phyloP scores from a whole-genome alignment of 2,797 vertebrate genomes.

The Sebastes diploproa region DNA sequence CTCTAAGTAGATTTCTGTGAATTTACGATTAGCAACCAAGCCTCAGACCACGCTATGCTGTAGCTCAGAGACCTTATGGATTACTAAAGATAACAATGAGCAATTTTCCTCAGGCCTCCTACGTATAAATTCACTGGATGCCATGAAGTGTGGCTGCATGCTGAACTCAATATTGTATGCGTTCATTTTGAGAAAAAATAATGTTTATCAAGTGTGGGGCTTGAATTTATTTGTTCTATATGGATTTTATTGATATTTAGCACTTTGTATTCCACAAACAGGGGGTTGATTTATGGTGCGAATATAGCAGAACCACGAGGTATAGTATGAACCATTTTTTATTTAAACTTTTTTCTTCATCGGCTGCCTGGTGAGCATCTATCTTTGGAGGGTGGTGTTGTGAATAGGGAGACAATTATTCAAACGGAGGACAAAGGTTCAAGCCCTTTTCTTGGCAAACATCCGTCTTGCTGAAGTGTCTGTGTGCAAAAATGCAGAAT shows the following conservation, averaged over 20 bases:
- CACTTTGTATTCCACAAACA: background rate
- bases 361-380: background rate
- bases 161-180: constrained; percentile 15
- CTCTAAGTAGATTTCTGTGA: constrained; percentile 78
- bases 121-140: constrained; percentile 10
- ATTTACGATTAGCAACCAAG: constrained; percentile 74
- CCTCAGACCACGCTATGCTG: constrained; percentile 51
- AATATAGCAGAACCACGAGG: background rate
- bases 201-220: background rate
- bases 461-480: constrained; percentile 58
- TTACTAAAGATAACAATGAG: constrained; percentile 75
- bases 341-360: background rate
- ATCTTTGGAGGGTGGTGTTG: constrained; percentile 37
- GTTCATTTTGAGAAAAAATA: constrained; percentile 3
- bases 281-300: background rate
- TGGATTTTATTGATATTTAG: constrained; percentile 3
- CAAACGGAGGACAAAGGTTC: constrained; percentile 59
- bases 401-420: constrained; percentile 61
- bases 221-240: constrained; percentile 1
- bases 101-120: constrained; percentile 42
- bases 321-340: background rate
- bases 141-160: constrained; percentile 8
- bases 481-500: constrained; percentile 52
- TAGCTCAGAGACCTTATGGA: constrained; percentile 68
- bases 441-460: constrained; percentile 59